Evolutionary conservation across 2,888 invertebrate species (phyloP).

Genomic region (Encarsia formosa): DNA sequence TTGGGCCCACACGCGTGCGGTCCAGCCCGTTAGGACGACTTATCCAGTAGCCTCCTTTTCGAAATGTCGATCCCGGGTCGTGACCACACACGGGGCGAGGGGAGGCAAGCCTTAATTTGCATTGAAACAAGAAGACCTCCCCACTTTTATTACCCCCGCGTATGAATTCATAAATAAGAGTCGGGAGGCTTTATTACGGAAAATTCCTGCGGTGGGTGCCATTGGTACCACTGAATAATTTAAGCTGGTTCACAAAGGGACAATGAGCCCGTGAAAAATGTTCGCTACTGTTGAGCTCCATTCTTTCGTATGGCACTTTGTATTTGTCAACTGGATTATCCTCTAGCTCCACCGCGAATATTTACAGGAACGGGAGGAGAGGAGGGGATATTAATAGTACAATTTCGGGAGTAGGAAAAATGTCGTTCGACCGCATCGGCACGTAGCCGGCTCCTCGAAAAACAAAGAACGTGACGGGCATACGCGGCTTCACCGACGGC

Average conservation of each 20-base stretch:
- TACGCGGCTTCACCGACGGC: no score
- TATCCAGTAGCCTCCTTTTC: no score
- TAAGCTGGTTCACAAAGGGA: slow-evolving; percentile 33
- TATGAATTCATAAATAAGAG: slow-evolving; percentile 27
- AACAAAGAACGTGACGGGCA: slow-evolving; percentile 22
- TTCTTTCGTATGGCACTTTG: slow-evolving; percentile 32
- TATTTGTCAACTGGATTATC: slow-evolving; percentile 31
- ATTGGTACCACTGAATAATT: slow-evolving; percentile 32
- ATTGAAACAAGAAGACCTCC: no score
- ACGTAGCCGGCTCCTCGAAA: slow-evolving; percentile 14
- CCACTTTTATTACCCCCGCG: slow-evolving; percentile 17
- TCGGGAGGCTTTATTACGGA: slow-evolving; percentile 23
- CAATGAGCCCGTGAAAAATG: slow-evolving; percentile 40
- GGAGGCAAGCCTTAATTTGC: no score
- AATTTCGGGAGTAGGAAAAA: slow-evolving; percentile 22
- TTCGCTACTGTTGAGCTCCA: slow-evolving; percentile 25
- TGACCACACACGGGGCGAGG: no score
- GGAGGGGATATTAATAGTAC: slow-evolving; percentile 25
- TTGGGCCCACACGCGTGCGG: no score
- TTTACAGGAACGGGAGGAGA: not conserved
- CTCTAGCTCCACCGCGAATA: slow-evolving; percentile 15
- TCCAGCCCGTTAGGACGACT: no score
- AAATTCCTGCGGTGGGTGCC: no score
- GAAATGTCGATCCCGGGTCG: no score
- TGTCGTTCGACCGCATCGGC: slow-evolving; percentile 4